Evolutionary conservation across 2,888 invertebrate genomes (phyloP), one percentile per base, ranked within the genome.

Genomic region (Mylabris sibirica): DNA sequence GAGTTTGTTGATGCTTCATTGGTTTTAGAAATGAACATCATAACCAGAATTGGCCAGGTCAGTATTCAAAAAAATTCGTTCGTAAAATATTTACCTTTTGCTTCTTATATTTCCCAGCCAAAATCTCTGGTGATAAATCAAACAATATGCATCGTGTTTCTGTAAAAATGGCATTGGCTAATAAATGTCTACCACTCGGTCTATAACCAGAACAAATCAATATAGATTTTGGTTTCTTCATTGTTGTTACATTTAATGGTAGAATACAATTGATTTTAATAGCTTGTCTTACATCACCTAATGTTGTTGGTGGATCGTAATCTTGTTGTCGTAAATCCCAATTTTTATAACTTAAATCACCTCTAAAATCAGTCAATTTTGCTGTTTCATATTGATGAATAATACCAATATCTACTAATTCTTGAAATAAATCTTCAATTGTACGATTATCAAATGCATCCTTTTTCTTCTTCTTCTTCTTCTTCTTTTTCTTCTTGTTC

Each of bases 91-190:
- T 66, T 70, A 79, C 82, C 65, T 90, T 90, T 73, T 90, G 89
- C 0, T 91, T 91, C 1, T 88, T 87, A 81, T 92, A 94, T 83
- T 92, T 91, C 60, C 90, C 88, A 17, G 87, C 90, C 6, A 93
- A 85, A 74, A 90, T 90, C 59, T 88, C 84, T 0, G 94, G 91
- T 0, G 93, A 91, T 14, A 95, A 84, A 78, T 95, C 94, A 80
- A 95, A 91, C 14, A 95, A 82, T 57, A 93, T 90, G 4, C 94
- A 90, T 63, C 91, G 90, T 1, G 92, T 89, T 84, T 93, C 93
- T 1, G 90, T 90, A 73, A 93, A 94, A 34, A 95, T 87, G 0
- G 93, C 92, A 76, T 93, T 88, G 0, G 90, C 89, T 64, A 95
- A 83, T 70, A 91, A 87, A 77, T 88, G 89, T 83, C 95, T 94